Base-by-base conservation (phyloP, 2,113 vertebrate genomes). In the Geococcyx californianus region DNA sequence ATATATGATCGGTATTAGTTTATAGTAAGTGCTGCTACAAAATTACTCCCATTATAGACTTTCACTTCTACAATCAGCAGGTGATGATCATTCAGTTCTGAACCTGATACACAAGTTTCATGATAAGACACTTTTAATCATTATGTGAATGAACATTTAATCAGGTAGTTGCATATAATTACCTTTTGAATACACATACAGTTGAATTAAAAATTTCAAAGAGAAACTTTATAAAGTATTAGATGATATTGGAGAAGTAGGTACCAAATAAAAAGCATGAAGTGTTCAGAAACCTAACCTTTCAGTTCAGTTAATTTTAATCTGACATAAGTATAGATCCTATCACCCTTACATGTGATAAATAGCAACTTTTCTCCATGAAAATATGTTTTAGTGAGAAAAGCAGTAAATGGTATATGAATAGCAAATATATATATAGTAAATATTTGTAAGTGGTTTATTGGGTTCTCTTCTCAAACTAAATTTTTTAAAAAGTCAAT, bases 151-250 rank as follows among this genome's bases (percentile, higher is more conserved):
- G 89, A 92, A 94, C 94, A 76, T 97, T 95, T 96, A 96, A 97
- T 97, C 92, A 97, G 73, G 91, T 97, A 84, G 44, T 83, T 97
- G 94, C 44, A 76, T 91, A 73, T 97, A 97, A 98, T 97, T 97
- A 89, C 72, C 42, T 85, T 97, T 93, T 80, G 72, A 97, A 97
- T 96, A 92, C 76, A 96, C 83, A 95, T 76, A 96, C 74, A 87
- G 94, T 90, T 91, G 92, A 85, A 95, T 93, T 72, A 86, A 84
- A 66, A 89, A 91, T 85, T 94, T 97, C 94, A 94, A 88, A 97
- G 75, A 83, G 75, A 94, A 97, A 93, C 38, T 95, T 97, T 92
- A 91, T 36, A 60, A 95, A 96, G 84, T 55, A 76, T 24, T 83
- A 85, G 38, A 68, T 74, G 60, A 89, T 96, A 97, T 96, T 92